Base-by-base conservation (phyloP, 2,113 vertebrate genomes). In the Oplegnathus fasciatus region DNA sequence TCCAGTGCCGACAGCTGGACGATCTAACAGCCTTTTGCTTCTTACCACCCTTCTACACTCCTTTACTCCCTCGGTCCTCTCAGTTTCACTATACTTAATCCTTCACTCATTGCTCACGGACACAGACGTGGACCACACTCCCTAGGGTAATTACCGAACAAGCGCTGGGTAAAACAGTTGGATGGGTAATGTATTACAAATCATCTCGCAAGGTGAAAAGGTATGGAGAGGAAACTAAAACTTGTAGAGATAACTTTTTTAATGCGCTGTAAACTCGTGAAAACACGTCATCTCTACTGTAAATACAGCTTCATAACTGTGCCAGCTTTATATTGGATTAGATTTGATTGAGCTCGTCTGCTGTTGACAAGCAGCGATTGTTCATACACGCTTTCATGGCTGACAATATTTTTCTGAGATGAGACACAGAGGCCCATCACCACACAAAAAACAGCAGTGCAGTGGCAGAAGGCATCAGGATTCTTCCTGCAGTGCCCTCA, bases 1-100 rank as follows among this genome's bases (percentile, higher is more conserved):
- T 84, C 73, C 48, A 18, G 13, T 44, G 71, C 62, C n/a, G 32
- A 92, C 93, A 94, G 85, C 92, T 93, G 93, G 91, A 80, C 84
- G 46, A 82, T 88, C 88, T 86, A 79, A 90, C 79, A 75, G 75
- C 78, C 83, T 88, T 67, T 83, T 40, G 44, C 84, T 66, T 81
- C 82, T 70, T 60, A 15, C 50, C 78, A 78, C 81, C 74, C 74
- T 58, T 67, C 52, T 52, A 83, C 60, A 1, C 75, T 83, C 73
- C 73, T 83, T 57, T 30, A 14, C 82, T 83, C 76, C 75, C 74
- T 57, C 1, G 5, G 68, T 79, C 84, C 74, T 70, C 75, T 60
- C 78, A 62, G 44, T 86, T 64, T 66, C 86, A 60, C 86, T 24
- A 3, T 83, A 64, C 71, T 86, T 89, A 85, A 87, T 92, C 85